phyloP scores from a whole-genome alignment of 2,113 vertebrate species.

The Hippopotamus amphibius region DNA sequence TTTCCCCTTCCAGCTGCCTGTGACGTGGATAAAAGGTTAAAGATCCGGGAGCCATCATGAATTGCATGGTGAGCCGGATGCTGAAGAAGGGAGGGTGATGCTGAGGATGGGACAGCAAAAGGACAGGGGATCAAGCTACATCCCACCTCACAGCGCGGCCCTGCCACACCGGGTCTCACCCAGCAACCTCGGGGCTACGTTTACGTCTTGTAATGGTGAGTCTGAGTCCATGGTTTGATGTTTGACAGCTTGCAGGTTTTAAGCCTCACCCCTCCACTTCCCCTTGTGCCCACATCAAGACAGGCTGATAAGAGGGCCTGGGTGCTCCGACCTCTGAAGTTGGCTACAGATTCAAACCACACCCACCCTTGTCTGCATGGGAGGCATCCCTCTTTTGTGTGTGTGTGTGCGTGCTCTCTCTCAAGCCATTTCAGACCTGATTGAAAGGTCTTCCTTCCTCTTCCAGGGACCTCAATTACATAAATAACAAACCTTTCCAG shows the following conservation, averaged over 20 bases:
- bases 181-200: fast-evolving
- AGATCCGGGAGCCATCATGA: fast-evolving
- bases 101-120: not conserved
- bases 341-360: not conserved
- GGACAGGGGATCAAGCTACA: not conserved
- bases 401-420: not conserved
- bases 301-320: not conserved
- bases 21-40: not conserved
- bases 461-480: not conserved
- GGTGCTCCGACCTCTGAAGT: not conserved
- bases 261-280: no score
- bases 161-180: not conserved
- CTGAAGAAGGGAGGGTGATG: fast-evolving
- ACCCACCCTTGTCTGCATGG: fast-evolving
- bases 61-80: not conserved
- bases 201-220: fast-evolving
- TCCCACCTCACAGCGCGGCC: fast-evolving
- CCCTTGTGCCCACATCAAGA: no score
- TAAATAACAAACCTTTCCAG: fast-evolving
- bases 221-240: fast-evolving
- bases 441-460: not conserved
- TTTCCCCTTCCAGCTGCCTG: not conserved
- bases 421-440: not conserved
- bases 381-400: fast-evolving
- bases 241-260: not conserved